These are phyloP conservation scores for Oreotrochilus melanogaster DNA, from an alignment of 2,113 vertebrate species.

Conservation along the genomic window DNA sequence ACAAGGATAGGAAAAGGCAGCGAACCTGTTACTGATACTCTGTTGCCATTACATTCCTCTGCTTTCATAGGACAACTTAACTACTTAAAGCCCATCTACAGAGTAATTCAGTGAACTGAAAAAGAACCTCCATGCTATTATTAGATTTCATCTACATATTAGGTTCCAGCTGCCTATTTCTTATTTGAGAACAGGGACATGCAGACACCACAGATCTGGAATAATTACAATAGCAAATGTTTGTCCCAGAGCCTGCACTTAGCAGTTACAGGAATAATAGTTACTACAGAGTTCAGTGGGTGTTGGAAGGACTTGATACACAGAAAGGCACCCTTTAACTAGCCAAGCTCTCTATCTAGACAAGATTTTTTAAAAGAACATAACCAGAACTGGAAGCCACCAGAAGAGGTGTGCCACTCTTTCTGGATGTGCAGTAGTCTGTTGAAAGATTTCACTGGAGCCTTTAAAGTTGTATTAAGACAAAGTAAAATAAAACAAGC, in stretches of 20 bases:
- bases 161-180: background rate
- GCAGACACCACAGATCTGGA: background rate
- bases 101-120: background rate
- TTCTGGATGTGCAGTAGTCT: background rate
- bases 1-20: background rate
- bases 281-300: accelerated
- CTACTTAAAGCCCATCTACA: background rate
- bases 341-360: background rate
- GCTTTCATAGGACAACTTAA: background rate
- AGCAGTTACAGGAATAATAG: background rate
- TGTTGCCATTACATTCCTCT: background rate
- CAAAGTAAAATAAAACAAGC: background rate
- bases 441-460: background rate
- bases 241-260: background rate
- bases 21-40: background rate
- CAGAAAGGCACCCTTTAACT: background rate
- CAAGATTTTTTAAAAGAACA: background rate
- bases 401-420: background rate
- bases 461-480: background rate
- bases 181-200: background rate
- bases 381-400: background rate
- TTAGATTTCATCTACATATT: background rate
- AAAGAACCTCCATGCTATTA: background rate
- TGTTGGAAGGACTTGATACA: background rate
- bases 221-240: background rate